Evolutionary conservation across 2,888 invertebrate genomes (phyloP).

Genomic region (Chesias legatella): DNA sequence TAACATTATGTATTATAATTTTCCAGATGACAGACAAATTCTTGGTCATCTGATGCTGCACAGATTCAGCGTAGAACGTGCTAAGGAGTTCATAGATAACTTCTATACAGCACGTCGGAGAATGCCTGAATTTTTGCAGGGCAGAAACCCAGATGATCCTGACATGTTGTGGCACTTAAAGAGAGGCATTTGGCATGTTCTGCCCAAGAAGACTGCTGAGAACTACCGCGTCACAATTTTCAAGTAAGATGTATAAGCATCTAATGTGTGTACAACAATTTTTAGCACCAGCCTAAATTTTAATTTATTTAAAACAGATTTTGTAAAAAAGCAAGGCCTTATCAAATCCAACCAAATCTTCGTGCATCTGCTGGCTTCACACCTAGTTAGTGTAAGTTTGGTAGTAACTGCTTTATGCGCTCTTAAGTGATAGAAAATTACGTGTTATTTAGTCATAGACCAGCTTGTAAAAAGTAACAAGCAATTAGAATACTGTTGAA

Average conservation of each 20-base stretch:
- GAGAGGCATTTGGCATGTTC: conserved; percentile 7
- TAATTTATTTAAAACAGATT: too few species aligned
- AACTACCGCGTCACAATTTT: conserved; percentile 12
- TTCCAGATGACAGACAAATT: conserved; percentile 39
- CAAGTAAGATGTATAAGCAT: conserved; percentile 5
- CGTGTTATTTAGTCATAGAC: too few species aligned
- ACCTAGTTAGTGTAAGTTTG: too few species aligned
- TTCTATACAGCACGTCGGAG: conserved; percentile 32
- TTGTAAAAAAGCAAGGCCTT: too few species aligned
- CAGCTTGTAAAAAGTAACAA: too few species aligned
- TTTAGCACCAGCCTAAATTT: too few species aligned
- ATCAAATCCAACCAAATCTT: too few species aligned
- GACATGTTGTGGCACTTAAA: conserved; percentile 5
- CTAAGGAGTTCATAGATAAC: conserved; percentile 40
- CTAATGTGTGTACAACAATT: too few species aligned
- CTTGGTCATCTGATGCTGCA: conserved; percentile 33
- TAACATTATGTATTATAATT: neutral
- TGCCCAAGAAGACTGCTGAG: conserved; percentile 25
- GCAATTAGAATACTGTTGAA: too few species aligned
- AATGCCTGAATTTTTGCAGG: conserved; percentile 34
- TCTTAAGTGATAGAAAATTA: too few species aligned
- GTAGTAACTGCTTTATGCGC: too few species aligned
- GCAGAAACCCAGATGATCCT: conserved; percentile 8
- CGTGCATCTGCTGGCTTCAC: too few species aligned
- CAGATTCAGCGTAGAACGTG: conserved; percentile 37